phyloP scores from a whole-genome alignment of 2,113 vertebrate genomes.

The Mirza zaza region DNA sequence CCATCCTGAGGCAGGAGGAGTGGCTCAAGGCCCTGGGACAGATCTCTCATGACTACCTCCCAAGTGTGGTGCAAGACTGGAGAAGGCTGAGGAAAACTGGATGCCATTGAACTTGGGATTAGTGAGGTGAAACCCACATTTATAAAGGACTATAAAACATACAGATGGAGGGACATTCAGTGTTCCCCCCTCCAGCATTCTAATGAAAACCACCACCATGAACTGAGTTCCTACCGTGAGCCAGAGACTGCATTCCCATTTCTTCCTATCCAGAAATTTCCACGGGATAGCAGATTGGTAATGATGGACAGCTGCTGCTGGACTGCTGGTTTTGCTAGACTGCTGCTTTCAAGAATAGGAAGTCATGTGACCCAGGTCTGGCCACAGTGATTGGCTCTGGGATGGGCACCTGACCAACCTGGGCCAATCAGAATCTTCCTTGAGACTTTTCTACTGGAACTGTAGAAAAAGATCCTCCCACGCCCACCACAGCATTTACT shows the following conservation, averaged over 20 bases:
- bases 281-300: not conserved
- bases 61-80: not conserved
- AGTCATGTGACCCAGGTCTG: not conserved
- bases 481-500: not conserved
- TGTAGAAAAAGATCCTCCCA: not conserved
- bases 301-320: too few species aligned
- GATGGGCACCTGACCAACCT: not conserved
- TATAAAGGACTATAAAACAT: not conserved
- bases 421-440: not conserved
- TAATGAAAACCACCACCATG: not conserved
- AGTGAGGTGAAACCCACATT: not conserved
- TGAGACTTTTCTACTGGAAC: not conserved
- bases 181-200: not conserved
- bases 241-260: not conserved
- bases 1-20: too few species aligned
- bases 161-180: too few species aligned
- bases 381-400: not conserved
- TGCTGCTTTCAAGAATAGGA: not conserved
- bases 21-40: not conserved
- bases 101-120: not conserved
- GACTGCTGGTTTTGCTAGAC: not conserved
- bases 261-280: not conserved
- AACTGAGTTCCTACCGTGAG: rapidly evolving
- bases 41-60: not conserved
- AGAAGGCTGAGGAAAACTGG: not conserved